phyloP scores from a whole-genome alignment of 2,113 vertebrate genomes.

The Callocephalon fimbriatum region DNA sequence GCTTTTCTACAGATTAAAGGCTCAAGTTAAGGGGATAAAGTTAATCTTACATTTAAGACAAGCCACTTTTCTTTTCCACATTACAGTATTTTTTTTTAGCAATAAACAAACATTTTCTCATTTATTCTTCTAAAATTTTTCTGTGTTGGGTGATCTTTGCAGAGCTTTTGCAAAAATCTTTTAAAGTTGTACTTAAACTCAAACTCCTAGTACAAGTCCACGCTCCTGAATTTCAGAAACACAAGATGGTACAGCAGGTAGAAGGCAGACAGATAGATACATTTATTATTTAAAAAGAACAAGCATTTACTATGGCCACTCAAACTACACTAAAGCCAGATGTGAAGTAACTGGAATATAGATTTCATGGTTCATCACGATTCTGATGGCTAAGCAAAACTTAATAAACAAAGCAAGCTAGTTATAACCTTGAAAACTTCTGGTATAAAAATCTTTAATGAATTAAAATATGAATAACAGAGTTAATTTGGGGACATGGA shows the following conservation, averaged over 20 bases:
- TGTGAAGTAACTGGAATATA: neutral
- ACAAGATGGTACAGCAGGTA: neutral
- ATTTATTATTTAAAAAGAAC: neutral
- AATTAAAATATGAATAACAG: neutral
- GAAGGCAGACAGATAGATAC: neutral
- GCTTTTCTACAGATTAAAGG: constrained; percentile 72
- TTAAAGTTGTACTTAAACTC: neutral
- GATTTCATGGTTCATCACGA: neutral
- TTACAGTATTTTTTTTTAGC: constrained; percentile 19
- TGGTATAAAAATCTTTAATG: neutral
- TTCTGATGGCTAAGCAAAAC: neutral
- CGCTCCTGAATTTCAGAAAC: neutral
- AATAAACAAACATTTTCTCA: constrained; percentile 30
- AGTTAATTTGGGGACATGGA: neutral
- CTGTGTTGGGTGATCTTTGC: neutral
- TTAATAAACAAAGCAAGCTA: neutral
- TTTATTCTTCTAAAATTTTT: neutral
- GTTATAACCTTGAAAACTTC: neutral
- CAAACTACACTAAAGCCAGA: neutral
- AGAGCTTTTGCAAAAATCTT: neutral
- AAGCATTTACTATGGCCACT: neutral
- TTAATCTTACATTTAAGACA: constrained; percentile 67
- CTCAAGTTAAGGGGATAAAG: constrained; percentile 52
- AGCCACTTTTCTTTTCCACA: constrained; percentile 49
- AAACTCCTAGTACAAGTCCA: neutral